Percentiles rank a stretch among this genome's conserved stretches.
Conservation (phyloP, 2,888 invertebrate genomes). For the Phlogophora meticulosa region DNA sequence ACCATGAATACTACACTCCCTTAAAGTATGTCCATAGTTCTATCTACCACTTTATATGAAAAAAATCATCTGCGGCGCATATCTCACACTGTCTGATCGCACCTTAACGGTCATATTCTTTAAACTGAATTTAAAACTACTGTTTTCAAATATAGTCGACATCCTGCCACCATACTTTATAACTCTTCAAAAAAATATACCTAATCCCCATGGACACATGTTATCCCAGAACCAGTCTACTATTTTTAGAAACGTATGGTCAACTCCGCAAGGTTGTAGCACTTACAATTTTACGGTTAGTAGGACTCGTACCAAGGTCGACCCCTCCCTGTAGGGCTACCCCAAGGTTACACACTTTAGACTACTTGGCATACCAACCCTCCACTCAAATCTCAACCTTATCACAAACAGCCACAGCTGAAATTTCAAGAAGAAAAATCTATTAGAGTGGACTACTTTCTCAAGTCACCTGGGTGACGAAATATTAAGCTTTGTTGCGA, state of each 20-base stretch:
- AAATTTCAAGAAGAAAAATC: conserved; percentile 21
- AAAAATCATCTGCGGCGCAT: too few species aligned
- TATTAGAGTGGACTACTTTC: conserved; percentile 23
- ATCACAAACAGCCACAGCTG: neutral
- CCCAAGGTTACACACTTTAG: conserved; percentile 57
- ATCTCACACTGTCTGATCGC: too few species aligned
- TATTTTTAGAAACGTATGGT: conserved; percentile 60
- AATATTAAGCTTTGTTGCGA: neutral
- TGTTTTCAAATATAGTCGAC: too few species aligned
- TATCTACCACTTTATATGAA: too few species aligned
- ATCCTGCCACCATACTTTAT: neutral
- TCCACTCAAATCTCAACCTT: conserved; percentile 37
- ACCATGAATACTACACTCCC: too few species aligned
- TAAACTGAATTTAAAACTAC: too few species aligned
- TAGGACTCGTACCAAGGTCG: conserved; percentile 67
- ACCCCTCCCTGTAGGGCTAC: conserved; percentile 55
- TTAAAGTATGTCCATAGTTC: too few species aligned
- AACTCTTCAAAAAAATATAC: neutral
- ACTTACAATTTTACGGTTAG: conserved; percentile 66
- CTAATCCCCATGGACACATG: neutral
- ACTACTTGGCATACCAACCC: conserved; percentile 22
- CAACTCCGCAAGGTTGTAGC: conserved; percentile 47
- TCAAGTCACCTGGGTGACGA: neutral
- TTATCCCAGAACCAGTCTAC: conserved; percentile 14
- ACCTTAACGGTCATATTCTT: too few species aligned